Percentiles rank a stretch among this genome's conserved stretches.
Evolutionary conservation across 2,888 invertebrate species (phyloP).

Genomic region (Sisyra terminalis): DNA sequence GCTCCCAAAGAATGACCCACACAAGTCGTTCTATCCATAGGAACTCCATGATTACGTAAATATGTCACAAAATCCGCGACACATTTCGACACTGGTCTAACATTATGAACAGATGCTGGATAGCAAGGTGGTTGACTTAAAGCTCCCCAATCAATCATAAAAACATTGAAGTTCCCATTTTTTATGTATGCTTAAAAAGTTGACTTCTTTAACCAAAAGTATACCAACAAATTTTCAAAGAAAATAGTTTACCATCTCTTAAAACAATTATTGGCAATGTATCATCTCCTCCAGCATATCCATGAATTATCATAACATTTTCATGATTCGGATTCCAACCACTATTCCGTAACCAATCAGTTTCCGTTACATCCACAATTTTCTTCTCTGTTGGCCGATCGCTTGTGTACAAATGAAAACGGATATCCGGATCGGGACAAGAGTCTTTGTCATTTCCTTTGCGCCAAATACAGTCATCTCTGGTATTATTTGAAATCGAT

Average conservation of each 20-base stretch:
- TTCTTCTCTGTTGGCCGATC: constrained; percentile 24
- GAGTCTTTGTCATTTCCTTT: constrained; percentile 40
- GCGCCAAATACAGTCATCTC: constrained; percentile 54
- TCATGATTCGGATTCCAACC: constrained; percentile 53
- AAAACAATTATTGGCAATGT: constrained; percentile 54
- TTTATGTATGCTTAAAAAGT: constrained; percentile 44
- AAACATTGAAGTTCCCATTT: constrained; percentile 59
- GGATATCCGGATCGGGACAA: constrained; percentile 58
- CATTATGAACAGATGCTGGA: constrained; percentile 55
- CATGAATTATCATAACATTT: constrained; percentile 54
- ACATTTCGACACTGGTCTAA: constrained; percentile 53
- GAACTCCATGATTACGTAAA: constrained; percentile 45
- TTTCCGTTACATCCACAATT: constrained; percentile 34
- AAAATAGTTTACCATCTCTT: constrained; percentile 39
- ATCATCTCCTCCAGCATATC: constrained; percentile 64
- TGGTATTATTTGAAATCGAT: constrained; percentile 37
- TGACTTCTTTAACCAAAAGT: neutral
- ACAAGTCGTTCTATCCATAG: constrained; percentile 49
- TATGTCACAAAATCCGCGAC: constrained; percentile 44
- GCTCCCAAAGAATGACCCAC: constrained; percentile 62
- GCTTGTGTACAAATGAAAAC: constrained; percentile 44
- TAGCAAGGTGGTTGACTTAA: constrained; percentile 49
- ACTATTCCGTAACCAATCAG: constrained; percentile 58
- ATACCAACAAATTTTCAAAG: neutral
- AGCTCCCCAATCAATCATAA: constrained; percentile 63